phyloP scores from a whole-genome alignment of 2,113 vertebrate species.

The Rafetus swinhoei region DNA sequence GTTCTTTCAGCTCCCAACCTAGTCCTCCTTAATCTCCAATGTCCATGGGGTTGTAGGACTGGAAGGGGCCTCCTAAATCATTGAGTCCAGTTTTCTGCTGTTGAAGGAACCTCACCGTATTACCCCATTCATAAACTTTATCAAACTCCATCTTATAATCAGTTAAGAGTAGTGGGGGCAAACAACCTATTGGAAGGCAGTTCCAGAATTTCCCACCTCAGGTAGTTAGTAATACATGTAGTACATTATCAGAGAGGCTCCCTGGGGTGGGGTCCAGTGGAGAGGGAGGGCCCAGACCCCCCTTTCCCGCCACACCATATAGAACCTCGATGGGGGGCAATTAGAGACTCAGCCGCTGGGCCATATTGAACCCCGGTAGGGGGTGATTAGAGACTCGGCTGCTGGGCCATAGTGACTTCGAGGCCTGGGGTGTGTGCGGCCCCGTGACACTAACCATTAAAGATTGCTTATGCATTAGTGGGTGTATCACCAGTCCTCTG shows the following conservation, averaged over 20 bases:
- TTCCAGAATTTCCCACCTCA: not conserved
- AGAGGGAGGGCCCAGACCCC: too few species aligned
- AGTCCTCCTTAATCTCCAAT: not conserved
- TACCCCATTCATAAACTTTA: not conserved
- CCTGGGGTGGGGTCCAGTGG: not conserved
- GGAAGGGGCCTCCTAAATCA: not conserved
- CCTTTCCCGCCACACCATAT: too few species aligned
- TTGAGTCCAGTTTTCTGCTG: not conserved
- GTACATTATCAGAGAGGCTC: not conserved
- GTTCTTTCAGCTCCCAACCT: not conserved
- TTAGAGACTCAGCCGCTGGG: too few species aligned
- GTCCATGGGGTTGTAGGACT: not conserved
- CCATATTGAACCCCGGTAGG: too few species aligned
- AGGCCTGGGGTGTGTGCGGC: not conserved
- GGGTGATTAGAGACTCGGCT: too few species aligned
- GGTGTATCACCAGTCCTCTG: not conserved
- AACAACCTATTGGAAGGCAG: not conserved
- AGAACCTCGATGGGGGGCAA: too few species aligned
- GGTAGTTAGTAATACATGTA: not conserved
- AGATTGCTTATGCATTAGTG: too few species aligned
- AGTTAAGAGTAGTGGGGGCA: not conserved
- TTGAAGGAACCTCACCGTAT: not conserved
- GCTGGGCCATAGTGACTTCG: not conserved
- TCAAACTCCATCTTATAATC: not conserved
- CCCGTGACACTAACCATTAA: too few species aligned